Evolutionary conservation across 2,888 invertebrate species (phyloP), one percentile per base, ranked within the genome.

Genomic region (Aphrophora alni): DNA sequence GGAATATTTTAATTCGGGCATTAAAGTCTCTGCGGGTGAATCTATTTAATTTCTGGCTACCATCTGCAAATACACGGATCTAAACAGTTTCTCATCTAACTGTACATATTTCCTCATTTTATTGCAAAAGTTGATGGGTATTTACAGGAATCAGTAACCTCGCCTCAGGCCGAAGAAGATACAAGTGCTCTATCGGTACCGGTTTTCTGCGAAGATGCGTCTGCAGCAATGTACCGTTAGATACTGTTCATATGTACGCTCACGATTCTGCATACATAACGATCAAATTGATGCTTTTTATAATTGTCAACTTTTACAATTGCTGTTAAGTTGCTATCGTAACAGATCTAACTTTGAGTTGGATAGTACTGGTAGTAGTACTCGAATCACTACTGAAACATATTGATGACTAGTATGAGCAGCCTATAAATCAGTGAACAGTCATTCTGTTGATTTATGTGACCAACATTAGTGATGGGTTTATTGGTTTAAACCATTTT

Each of bases 231-330:
- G 59, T 59, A 59, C 59, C 59, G 59, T 59, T 59, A 59, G 12
- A 3, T 21, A 8, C n/a, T 4, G 59, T 21, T 59, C 21, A 59
- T 59, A 59, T 59, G 59, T 59, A 59, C n/a, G 21, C 59, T 59
- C 59, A 59, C 59, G 59, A 59, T 33, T 33, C 59, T 5, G 59
- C 21, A 59, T 59, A 59, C 59, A 59, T 59, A 3, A 21, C 59
- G 1, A 59, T 21, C 59, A 59, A 59, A 59, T 59, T 59, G 59
- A 59, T 59, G 59, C 59, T 7, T n/a, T 59, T 59, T 59, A 59
- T 59, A 59, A 59, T 59, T 59, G 59, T 59, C 59, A 59, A 59
- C 59, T n/a, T n/a, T n/a, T n/a, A n/a, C n/a, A n/a, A 59, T 59
- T 10, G 59, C 59, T n/a, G 59, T 21, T 59, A 21, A n/a, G n/a